phyloP scores from a whole-genome alignment of 92 coral and sea anemone genomes.

The Scolanthus callimorphus region DNA sequence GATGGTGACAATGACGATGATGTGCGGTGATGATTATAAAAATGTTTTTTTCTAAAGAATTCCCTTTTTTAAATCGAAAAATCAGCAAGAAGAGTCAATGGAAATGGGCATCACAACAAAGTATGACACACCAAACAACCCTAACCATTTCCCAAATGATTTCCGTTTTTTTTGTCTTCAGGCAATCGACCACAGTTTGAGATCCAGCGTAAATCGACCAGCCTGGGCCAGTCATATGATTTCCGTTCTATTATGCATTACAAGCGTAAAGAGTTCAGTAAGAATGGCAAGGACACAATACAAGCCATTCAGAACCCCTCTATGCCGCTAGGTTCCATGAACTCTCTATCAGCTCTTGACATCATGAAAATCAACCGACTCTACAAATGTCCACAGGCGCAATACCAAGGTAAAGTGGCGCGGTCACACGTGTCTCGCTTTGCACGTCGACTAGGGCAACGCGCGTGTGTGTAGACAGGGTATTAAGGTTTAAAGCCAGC shows the following conservation, averaged over 20 bases:
- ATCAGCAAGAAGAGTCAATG: no score
- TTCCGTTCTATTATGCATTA: conserved; percentile 93
- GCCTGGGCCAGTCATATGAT: conserved; percentile 82
- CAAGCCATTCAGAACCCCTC: conserved; percentile 66
- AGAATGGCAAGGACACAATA: conserved; percentile 69
- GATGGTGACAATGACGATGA: no score
- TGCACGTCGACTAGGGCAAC: no score
- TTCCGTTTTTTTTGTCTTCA: not conserved
- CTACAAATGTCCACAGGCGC: conserved; percentile 70
- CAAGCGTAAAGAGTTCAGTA: conserved; percentile 79
- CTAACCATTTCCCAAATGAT: no score
- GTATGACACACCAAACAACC: no score
- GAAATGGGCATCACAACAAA: no score
- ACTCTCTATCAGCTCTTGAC: conserved; percentile 71
- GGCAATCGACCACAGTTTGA: not conserved
- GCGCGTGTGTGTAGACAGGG: no score
- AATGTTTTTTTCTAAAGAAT: no score
- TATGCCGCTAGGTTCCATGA: conserved; percentile 73
- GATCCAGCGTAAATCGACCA: conserved; percentile 34
- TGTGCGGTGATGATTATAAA: no score
- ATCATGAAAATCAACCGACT: conserved; percentile 71
- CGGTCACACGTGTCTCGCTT: no score
- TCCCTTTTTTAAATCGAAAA: no score
- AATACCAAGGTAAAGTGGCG: conserved; percentile 42
- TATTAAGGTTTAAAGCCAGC: no score